Evolutionary conservation across 2,888 invertebrate species (phyloP), one percentile per base, ranked within the genome.

Genomic region (Horisme vitalbata): DNA sequence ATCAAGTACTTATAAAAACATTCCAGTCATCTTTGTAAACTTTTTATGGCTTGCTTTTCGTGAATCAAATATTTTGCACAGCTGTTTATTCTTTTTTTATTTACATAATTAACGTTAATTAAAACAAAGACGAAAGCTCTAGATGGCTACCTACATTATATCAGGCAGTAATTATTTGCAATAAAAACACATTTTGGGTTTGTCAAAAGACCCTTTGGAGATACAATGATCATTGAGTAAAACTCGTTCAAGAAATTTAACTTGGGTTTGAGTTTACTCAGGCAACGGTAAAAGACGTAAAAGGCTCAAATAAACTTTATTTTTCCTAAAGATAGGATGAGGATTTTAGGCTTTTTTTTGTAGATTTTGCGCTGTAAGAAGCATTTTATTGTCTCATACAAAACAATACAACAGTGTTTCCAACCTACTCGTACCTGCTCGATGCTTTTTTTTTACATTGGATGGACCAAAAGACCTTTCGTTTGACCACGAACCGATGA

Each of bases 351-450:
- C 18, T 18, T 45, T 43, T 50, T 50, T 47, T 50, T 52, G 55
- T 43, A 50, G 41, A 55, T 52, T 48, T 48, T 41, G 35, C 28
- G 31, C 41, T 36, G 41, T 53, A 46, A 52, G 53, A 52, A 50
- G 51, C 45, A 58, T 56, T 58, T 52, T 55, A 47, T 53, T 31
- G 32, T 51, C 33, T 33, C 24, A 33, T 44, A 39, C 49, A 56
- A 52, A 41, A 46, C 44, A 59, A 56, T 52, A 58, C n/a, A 53
- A 56, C 38, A 48, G 37, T 18, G 39, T 36, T 30, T 43, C 28
- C 41, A 28, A 32, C 27, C 33, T 27, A 26, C 44, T 49, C 41
- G 35, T 49, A n/a, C n/a, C n/a, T n/a, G n/a, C n/a, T n/a, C n/a
- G n/a, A n/a, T n/a, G n/a, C n/a, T n/a, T n/a, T n/a, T n/a, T n/a